Evolutionary conservation across 2,113 vertebrate species (phyloP).

Genomic region (Zootoca vivipara): DNA sequence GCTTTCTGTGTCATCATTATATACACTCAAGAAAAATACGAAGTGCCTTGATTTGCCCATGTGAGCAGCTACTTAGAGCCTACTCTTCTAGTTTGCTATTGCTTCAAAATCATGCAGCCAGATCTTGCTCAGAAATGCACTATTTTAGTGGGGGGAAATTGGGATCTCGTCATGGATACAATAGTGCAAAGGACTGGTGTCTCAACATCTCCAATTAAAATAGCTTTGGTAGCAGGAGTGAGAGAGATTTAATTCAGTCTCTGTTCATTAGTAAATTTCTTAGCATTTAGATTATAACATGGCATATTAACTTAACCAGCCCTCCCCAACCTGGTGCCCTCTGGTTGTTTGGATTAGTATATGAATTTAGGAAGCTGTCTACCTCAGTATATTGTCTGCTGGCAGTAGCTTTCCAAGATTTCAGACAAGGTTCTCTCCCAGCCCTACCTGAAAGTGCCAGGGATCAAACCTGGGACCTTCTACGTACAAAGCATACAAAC

Average conservation of each 20-base stretch:
- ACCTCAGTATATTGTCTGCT: no score
- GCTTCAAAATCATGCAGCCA: background rate
- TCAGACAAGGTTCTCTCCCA: no score
- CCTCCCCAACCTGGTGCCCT: no score
- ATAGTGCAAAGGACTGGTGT: background rate
- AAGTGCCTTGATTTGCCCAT: background rate
- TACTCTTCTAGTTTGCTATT: background rate
- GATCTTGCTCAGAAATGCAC: background rate
- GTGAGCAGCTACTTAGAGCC: background rate
- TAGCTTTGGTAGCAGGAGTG: background rate
- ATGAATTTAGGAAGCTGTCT: no score
- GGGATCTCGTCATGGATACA: background rate
- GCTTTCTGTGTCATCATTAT: background rate
- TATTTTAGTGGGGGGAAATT: background rate
- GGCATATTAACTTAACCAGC: background rate
- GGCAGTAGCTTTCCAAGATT: no score
- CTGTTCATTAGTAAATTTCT: background rate
- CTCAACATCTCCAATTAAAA: background rate
- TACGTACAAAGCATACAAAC: no score
- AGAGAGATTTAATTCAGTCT: background rate
- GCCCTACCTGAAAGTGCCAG: no score
- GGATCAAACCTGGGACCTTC: no score
- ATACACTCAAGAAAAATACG: background rate
- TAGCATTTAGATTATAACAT: background rate
- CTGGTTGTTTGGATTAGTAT: no score